Percentiles rank a stretch among this genome's conserved stretches.
Evolutionary conservation across 2,113 vertebrate genomes (phyloP).

Genomic region (Lucifuga dentata): DNA sequence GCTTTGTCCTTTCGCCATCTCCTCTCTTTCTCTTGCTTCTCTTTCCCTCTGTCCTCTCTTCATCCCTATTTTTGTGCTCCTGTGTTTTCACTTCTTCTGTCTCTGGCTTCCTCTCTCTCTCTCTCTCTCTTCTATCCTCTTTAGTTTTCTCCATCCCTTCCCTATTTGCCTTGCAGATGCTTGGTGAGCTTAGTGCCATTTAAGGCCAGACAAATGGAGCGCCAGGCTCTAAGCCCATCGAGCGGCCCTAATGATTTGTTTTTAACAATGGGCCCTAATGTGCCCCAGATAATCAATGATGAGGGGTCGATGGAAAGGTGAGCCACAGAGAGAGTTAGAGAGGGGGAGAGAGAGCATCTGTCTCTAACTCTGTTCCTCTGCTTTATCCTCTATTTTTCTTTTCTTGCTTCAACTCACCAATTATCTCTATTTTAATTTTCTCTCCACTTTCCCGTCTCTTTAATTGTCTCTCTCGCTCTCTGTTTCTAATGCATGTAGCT

Average conservation of each 20-base stretch:
- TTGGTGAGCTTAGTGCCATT: slow-evolving; percentile 90
- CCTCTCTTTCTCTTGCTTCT: slow-evolving; percentile 57
- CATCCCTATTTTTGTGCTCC: slow-evolving; percentile 51
- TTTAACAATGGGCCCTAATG: slow-evolving; percentile 97
- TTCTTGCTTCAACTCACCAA: slow-evolving; percentile 34
- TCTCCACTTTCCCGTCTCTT: slow-evolving; percentile 3
- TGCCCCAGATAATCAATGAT: slow-evolving; percentile 95
- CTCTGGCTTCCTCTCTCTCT: slow-evolving; percentile 18
- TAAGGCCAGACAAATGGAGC: slow-evolving; percentile 93
- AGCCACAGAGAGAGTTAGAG: slow-evolving; percentile 73
- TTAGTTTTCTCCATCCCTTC: slow-evolving; percentile 37
- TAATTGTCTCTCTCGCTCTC: neutral
- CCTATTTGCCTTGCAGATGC: slow-evolving; percentile 89
- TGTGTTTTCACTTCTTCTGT: slow-evolving; percentile 37
- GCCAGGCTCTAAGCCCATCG: slow-evolving; percentile 90
- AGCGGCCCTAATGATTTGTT: slow-evolving; percentile 89
- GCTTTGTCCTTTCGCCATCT: slow-evolving; percentile 55
- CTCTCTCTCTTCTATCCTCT: slow-evolving; percentile 12
- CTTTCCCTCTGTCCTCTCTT: slow-evolving; percentile 38
- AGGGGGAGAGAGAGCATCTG: slow-evolving; percentile 28
- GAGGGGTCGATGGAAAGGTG: slow-evolving; percentile 91
- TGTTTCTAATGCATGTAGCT: slow-evolving; percentile 4
- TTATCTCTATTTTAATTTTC: slow-evolving; percentile 52
- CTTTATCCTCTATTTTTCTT: slow-evolving; percentile 25
- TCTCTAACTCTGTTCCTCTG: slow-evolving; percentile 48